Base-by-base conservation (phyloP, 2,888 invertebrate genomes). In the Gastrophysa polygoni region DNA sequence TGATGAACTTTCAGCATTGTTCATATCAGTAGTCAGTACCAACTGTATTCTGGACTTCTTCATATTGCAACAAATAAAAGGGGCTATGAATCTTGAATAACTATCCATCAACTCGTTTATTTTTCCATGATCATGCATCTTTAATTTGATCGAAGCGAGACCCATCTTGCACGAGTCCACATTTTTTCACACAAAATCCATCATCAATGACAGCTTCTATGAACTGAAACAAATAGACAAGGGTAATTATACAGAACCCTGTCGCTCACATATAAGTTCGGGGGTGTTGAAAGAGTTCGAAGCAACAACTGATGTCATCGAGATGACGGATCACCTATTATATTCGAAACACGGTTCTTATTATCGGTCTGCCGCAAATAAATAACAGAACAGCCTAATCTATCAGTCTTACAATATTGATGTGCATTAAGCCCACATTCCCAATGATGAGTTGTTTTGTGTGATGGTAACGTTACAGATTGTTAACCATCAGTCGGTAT, bases 321-420 rank as follows among this genome's bases (percentile, higher is more conserved):
- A 67, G 75, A 76, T 77, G 77, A 79, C 75, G 74, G 79, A 79
- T 79, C 77, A 76, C 77, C 75, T 68, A 78, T 77, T 77, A 73
- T 74, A 71, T 72, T 68, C 70, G 71, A 74, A 69, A 63, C 66
- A 66, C 69, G 68, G 64, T n/a, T 69, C 65, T 69, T 66, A 77
- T 77, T 77, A 74, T 76, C 69, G 63, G 67, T 64, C 61, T 54
- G 56, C 67, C 70, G 69, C 73, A 61, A 63, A 63, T 67, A 67
- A 67, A 75, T 74, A 66, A 68, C 67, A 66, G 67, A 63, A 58
- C 70, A 70, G 67, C 66, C 73, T 75, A 77, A 78, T 78, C 78
- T 76, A 78, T 78, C 78, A 77, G 77, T 74, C 72, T 72, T 77
- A 77, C 76, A 77, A 77, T 73, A 70, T 70, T 68, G 71, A 67